phyloP scores from a whole-genome alignment of 2,113 vertebrate species.

The Hemibagrus wyckioides region DNA sequence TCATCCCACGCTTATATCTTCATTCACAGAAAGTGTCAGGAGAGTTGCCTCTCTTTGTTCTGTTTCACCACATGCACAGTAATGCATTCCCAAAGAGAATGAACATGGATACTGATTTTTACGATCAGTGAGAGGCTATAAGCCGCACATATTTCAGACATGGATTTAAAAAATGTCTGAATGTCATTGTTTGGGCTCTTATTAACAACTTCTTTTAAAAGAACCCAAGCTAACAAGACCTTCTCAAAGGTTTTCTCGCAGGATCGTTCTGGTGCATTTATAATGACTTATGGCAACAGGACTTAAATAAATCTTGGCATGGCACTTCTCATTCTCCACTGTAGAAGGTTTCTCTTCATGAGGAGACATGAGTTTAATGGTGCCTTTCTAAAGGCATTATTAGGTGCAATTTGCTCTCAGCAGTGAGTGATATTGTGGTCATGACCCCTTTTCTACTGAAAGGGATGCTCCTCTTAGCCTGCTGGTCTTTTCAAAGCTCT shows the following conservation, averaged over 20 bases:
- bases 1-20: constrained; percentile 25
- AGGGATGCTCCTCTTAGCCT: constrained; percentile 58
- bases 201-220: constrained; percentile 22
- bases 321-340: constrained; percentile 28
- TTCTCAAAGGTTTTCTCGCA: not conserved
- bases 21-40: constrained; percentile 32
- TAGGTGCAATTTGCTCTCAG: constrained; percentile 84
- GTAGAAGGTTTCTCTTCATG: constrained; percentile 48
- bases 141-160: constrained; percentile 18
- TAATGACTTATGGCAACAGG: constrained; percentile 40
- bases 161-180: constrained; percentile 28
- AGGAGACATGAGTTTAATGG: constrained; percentile 63
- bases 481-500: constrained; percentile 43
- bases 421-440: constrained; percentile 79
- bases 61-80: constrained; percentile 28
- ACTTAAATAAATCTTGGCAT: constrained; percentile 36
- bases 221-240: constrained; percentile 1
- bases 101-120: constrained; percentile 43
- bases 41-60: constrained; percentile 41
- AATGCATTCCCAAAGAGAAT: constrained; percentile 22
- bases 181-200: constrained; percentile 17
- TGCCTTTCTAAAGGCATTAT: constrained; percentile 75
- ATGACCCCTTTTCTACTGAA: constrained; percentile 70
- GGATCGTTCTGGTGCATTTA: constrained; percentile 5
- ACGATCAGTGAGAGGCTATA: constrained; percentile 18